Evolutionary conservation across 2,113 vertebrate genomes (phyloP).

Genomic region (Fregetta grallaria): DNA sequence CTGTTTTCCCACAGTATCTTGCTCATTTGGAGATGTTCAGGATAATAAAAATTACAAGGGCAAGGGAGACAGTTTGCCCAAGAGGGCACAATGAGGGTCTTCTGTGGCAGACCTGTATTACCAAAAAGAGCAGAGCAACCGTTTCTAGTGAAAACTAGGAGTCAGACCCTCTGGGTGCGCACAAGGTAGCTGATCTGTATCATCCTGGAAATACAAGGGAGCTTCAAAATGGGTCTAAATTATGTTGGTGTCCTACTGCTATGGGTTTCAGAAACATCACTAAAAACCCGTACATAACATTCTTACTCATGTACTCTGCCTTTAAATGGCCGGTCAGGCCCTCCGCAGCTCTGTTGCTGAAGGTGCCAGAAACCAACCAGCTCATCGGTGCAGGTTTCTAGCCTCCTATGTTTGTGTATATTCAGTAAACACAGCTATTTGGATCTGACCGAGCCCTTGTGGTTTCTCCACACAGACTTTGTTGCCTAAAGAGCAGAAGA

Average conservation of each 20-base stretch:
- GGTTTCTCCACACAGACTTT: constrained; percentile 27
- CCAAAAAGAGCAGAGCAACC: fast-evolving
- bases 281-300: background rate
- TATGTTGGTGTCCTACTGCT: background rate
- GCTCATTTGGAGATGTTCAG: background rate
- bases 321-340: background rate
- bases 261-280: background rate
- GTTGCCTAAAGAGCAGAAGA: constrained; percentile 34
- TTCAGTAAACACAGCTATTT: constrained; percentile 33
- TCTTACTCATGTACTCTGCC: background rate
- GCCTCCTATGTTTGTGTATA: background rate
- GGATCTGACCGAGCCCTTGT: background rate
- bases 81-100: background rate
- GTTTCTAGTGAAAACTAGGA: background rate
- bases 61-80: background rate
- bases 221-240: background rate
- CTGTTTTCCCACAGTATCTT: background rate
- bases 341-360: background rate
- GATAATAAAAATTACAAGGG: background rate
- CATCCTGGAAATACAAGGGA: background rate
- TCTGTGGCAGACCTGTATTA: background rate
- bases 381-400: constrained; percentile 1
- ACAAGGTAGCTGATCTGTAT: background rate
- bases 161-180: background rate
- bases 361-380: constrained; percentile 24